These are phyloP conservation scores for Chelonus insularis DNA, from an alignment of 1,140 invertebrate genomes.

Conservation along the genomic window DNA sequence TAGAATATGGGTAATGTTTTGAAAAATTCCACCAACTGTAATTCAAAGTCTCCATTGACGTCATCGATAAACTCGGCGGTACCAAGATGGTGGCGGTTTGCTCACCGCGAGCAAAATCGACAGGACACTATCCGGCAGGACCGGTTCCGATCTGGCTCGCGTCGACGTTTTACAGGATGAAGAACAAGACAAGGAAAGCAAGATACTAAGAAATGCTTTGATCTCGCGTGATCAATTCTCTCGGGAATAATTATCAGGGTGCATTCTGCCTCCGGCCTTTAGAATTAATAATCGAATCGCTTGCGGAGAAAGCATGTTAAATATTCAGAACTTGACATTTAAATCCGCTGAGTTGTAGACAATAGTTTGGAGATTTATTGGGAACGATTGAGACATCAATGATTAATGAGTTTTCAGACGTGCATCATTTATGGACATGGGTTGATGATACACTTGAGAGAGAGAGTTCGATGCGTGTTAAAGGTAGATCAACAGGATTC, in stretches of 20 bases:
- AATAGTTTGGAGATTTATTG: too few species aligned
- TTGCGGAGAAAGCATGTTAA: not conserved
- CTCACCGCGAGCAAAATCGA: constrained; percentile 22
- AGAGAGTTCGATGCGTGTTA: not conserved
- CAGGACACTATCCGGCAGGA: constrained; percentile 27
- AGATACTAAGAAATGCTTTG: not conserved
- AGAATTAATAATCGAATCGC: not conserved
- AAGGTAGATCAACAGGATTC: not conserved
- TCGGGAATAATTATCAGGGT: constrained; percentile 2
- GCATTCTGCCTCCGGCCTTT: constrained; percentile 1
- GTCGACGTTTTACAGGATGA: constrained; percentile 9
- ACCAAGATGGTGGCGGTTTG: constrained; percentile 26
- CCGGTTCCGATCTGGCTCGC: constrained; percentile 19
- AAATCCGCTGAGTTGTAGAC: not conserved
- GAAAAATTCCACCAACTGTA: too few species aligned
- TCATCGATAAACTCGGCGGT: constrained; percentile 25
- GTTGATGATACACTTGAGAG: too few species aligned
- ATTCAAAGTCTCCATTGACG: constrained; percentile 23
- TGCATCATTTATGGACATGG: too few species aligned
- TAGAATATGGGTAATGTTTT: too few species aligned
- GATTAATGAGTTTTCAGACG: too few species aligned
- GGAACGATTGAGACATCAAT: too few species aligned
- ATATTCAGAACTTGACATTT: not conserved
- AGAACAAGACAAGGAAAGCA: not conserved
- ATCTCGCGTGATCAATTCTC: constrained; percentile 6